Evolutionary conservation across 2,113 vertebrate genomes (phyloP), one percentile per base, ranked within the genome.

Genomic region (Leptodactylus fuscus): DNA sequence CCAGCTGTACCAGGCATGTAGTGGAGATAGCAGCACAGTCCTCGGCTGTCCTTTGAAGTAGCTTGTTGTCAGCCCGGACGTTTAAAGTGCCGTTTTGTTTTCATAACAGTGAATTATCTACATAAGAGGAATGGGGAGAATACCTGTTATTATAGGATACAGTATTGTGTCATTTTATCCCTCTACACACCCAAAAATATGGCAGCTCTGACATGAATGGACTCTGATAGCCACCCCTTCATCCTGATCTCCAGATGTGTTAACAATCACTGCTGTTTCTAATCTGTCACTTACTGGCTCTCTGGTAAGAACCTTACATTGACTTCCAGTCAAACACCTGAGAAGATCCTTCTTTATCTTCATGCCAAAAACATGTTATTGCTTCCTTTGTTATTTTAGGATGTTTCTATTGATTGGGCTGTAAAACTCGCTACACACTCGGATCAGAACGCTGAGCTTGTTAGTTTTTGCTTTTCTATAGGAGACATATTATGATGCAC

Each of bases 61-160:
- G 51, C 4, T 78, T 81, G 48, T 87, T 60, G 1, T 86, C 8
- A 9, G 2, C 82, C 87, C 88, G 5, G 44, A 11, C 81, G 34
- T 87, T 91, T 88, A 62, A 69, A 2, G 11, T 82, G 87, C 44
- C 34, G 0, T 82, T 86, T 87, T 81, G 49, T 87, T 69, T 49
- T 74, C 83, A 24, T 60, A 67, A 49, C 18, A 44, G 24, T 78
- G 8, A 69, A 36, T 80, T 48, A 48, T 65, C 16, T 81, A 0
- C 84, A 83, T 41, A 67, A 87, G 58, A 78, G 0, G 75, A 13
- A 81, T 5, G 58, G 41, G 88, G 2, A 84, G 41, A 41, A 78
- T 74, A 55, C 79, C 80, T 87, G n/a, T 67, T 80, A 48, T 84
- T 78, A 85, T 85, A 78, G 46, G 34, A 53, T 83, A 67, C 69